phyloP scores from a whole-genome alignment of 2,113 vertebrate genomes.

The Lamprotornis superbus region DNA sequence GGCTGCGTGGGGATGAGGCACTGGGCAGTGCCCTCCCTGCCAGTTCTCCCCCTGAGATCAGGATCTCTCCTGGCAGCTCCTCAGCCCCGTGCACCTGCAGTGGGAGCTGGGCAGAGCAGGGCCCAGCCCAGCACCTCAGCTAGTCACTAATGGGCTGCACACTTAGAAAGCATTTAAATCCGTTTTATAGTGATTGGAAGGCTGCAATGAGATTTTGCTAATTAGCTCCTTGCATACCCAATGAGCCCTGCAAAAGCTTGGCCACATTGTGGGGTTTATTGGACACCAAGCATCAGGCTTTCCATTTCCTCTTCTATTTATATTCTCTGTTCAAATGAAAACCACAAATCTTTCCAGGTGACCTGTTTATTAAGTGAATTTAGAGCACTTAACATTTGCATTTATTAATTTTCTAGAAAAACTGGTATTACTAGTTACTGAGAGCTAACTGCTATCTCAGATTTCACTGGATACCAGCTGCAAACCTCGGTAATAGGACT shows the following conservation, averaged over 20 bases:
- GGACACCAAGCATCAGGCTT: not conserved
- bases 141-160: not conserved
- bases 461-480: slow-evolving; percentile 35
- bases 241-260: not conserved
- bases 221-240: not conserved
- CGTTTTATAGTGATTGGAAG: not conserved
- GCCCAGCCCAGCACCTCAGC: not conserved
- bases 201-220: not conserved
- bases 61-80: not conserved
- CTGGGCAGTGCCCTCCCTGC: not conserved
- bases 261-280: not conserved
- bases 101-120: not conserved
- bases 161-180: not conserved
- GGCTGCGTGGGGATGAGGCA: not conserved
- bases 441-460: not conserved
- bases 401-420: slow-evolving; percentile 67
- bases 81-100: not conserved
- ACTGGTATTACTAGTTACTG: slow-evolving; percentile 56
- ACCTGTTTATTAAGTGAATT: slow-evolving; percentile 61
- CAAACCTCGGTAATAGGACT: not conserved
- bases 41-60: not conserved
- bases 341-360: slow-evolving; percentile 37
- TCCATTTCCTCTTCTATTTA: slow-evolving; percentile 47
- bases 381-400: slow-evolving; percentile 56
- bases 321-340: slow-evolving; percentile 25